phyloP scores from a whole-genome alignment of 92 coral and sea anemone species.

The Muricea muricata region DNA sequence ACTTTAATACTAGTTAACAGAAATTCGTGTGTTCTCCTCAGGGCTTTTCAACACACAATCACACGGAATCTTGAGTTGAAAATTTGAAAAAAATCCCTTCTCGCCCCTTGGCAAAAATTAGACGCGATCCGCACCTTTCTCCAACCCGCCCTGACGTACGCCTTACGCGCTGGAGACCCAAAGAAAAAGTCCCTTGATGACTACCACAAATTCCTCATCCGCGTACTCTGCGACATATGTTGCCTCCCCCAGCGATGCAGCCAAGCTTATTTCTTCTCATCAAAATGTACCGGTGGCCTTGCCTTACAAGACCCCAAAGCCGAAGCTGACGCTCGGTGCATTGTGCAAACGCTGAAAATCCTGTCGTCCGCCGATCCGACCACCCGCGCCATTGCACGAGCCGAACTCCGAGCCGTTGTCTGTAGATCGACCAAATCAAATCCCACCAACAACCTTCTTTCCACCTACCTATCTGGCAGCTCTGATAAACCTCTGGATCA shows the following conservation, averaged over 20 bases:
- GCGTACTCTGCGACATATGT: slow-evolving; percentile 19
- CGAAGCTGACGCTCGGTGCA: slow-evolving; percentile 15
- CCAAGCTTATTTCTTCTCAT: slow-evolving; percentile 21
- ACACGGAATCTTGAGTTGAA: too few relatives aligned
- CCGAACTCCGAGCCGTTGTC: slow-evolving; percentile 15
- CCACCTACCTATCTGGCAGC: slow-evolving; percentile 18
- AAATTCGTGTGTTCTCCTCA: too few relatives aligned
- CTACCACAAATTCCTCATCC: slow-evolving; percentile 16
- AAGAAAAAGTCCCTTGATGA: background rate
- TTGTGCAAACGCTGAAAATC: slow-evolving; percentile 27
- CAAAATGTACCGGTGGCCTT: slow-evolving; percentile 26
- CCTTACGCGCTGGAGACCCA: slow-evolving; percentile 23
- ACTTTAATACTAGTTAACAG: too few relatives aligned
- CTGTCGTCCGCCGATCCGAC: slow-evolving; percentile 29
- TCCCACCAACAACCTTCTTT: slow-evolving; percentile 5
- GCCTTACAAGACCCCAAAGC: slow-evolving; percentile 27
- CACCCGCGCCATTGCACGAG: slow-evolving; percentile 11
- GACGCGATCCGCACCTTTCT: slow-evolving; percentile 36
- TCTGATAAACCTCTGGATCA: slow-evolving; percentile 2
- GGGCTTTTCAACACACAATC: too few relatives aligned
- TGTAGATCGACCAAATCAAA: slow-evolving; percentile 23
- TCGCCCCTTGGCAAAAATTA: slow-evolving; percentile 44
- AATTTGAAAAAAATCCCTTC: too few relatives aligned
- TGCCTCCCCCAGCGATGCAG: slow-evolving; percentile 9
- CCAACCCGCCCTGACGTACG: slow-evolving; percentile 30